Conservation (phyloP, 92 coral and sea anemone species). For the Zoanthus sansibaricus region DNA sequence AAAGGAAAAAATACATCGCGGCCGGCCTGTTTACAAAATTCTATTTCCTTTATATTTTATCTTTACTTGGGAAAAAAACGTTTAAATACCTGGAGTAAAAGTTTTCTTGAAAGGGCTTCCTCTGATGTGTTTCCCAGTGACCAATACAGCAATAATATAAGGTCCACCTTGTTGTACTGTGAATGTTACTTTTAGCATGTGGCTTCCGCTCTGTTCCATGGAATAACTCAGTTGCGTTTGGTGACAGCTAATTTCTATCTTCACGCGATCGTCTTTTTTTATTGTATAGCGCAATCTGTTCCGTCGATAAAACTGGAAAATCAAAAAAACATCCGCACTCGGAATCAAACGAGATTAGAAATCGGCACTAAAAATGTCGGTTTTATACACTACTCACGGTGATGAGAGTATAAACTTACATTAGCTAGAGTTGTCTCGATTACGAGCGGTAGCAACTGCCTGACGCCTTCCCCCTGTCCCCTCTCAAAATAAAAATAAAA, state of each 20-base stretch:
- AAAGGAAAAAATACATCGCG: too few relatives aligned
- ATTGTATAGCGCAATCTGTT: constrained; percentile 61
- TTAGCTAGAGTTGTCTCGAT: too few relatives aligned
- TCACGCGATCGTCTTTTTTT: constrained; percentile 42
- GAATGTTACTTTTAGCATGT: constrained; percentile 79
- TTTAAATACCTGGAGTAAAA: constrained; percentile 86
- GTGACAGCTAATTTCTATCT: constrained; percentile 69
- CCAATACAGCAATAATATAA: constrained; percentile 81
- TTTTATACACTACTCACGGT: too few relatives aligned
- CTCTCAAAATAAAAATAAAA: too few relatives aligned
- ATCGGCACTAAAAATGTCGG: too few relatives aligned
- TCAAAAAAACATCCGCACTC: background rate
- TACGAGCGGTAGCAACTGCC: too few relatives aligned
- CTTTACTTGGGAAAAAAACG: too few relatives aligned
- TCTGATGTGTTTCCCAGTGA: constrained; percentile 65
- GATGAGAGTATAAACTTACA: too few relatives aligned
- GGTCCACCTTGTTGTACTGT: constrained; percentile 88
- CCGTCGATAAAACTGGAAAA: constrained; percentile 72
- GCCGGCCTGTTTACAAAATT: too few relatives aligned
- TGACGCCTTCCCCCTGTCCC: too few relatives aligned
- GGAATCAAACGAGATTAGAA: too few relatives aligned
- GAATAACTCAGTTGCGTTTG: constrained; percentile 59
- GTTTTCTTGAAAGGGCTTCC: constrained; percentile 90
- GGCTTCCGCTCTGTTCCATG: constrained; percentile 73
- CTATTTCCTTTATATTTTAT: too few relatives aligned